Percentiles rank a stretch among this genome's conserved stretches.
Conservation (phyloP, 2,797 vertebrate genomes). For the Sebastes kiyomatsui region DNA sequence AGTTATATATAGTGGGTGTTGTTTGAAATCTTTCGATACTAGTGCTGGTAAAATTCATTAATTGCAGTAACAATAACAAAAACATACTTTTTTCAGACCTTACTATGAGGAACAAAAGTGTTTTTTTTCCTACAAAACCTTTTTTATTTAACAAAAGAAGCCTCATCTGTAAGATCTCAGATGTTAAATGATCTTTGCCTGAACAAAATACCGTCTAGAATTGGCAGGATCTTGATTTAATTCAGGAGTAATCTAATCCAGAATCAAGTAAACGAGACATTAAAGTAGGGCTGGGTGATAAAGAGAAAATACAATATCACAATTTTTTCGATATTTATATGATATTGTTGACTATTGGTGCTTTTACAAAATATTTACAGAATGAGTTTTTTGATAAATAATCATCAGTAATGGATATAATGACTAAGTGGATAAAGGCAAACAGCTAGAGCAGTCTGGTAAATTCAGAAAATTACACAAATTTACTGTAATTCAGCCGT, state of each 20-base stretch:
- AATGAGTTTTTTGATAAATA: too few species aligned
- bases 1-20: accelerated
- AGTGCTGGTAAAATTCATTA: not conserved
- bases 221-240: not conserved
- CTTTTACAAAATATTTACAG: too few species aligned
- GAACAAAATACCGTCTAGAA: not conserved
- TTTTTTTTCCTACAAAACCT: not conserved
- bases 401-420: too few species aligned
- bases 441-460: too few species aligned
- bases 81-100: not conserved
- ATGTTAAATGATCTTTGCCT: not conserved
- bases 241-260: not conserved
- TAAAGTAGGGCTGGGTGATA: too few species aligned
- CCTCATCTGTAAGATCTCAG: not conserved
- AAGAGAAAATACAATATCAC: too few species aligned
- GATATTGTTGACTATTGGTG: too few species aligned
- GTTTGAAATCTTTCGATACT: not conserved
- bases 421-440: too few species aligned
- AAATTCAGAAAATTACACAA: too few species aligned
- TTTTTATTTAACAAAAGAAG: not conserved
- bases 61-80: not conserved
- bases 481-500: too few species aligned
- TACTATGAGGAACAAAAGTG: not conserved
- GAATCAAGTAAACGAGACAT: not conserved
- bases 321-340: too few species aligned